A percentile compares a stretch with the other conserved stretches of the same genome.
Evolutionary conservation across 2,888 invertebrate species (phyloP).

Genomic region (Agrotis clavis): DNA sequence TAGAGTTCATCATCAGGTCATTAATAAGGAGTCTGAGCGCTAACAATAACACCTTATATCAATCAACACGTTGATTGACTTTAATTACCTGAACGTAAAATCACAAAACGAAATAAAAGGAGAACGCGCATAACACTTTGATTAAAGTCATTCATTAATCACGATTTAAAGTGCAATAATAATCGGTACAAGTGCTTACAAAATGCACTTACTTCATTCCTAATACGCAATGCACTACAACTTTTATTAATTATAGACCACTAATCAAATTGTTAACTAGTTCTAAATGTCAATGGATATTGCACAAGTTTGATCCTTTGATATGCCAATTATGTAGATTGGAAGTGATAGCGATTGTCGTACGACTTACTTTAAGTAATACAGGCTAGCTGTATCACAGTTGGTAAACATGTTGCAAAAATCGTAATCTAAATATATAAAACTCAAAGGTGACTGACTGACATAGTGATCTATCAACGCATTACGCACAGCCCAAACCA

Average conservation of each 20-base stretch:
- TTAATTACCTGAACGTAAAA: background rate
- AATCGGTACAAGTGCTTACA: conserved; percentile 13
- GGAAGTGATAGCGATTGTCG: background rate
- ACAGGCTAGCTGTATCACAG: conserved; percentile 2
- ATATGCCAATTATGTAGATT: conserved; percentile 12
- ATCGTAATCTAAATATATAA: conserved; percentile 1
- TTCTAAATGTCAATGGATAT: conserved; percentile 28
- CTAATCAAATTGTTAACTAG: conserved; percentile 31
- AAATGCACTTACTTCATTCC: conserved; percentile 32
- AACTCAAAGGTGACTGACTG: too few relatives aligned
- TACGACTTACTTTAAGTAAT: conserved; percentile 9
- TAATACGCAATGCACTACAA: conserved; percentile 30
- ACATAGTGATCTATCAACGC: too few relatives aligned
- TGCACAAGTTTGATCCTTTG: conserved; percentile 22
- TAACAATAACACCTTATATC: background rate
- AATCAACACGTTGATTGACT: background rate
- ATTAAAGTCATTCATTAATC: conserved; percentile 19
- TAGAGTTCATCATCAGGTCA: background rate
- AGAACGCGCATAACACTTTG: background rate
- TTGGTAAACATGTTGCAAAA: background rate
- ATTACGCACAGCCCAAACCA: too few relatives aligned
- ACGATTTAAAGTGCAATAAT: conserved; percentile 17
- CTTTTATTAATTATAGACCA: conserved; percentile 26
- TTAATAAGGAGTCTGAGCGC: background rate
- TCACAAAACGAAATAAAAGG: conserved; percentile 8